Base-by-base conservation (phyloP, 1,140 invertebrate genomes). In the Aradophagus sp. region DNA sequence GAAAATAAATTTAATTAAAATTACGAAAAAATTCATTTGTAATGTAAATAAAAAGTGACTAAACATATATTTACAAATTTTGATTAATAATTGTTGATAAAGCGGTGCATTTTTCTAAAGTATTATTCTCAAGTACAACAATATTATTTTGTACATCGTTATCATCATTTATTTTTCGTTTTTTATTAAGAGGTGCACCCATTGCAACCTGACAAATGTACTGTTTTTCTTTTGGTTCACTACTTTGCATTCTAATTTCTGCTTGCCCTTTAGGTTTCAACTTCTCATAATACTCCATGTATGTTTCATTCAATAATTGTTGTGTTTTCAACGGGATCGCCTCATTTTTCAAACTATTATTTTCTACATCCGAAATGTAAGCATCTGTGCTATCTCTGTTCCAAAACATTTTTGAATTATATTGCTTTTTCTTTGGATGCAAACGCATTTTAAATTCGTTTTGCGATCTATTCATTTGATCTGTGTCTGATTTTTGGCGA, bases 261-360 rank as follows among this genome's bases (percentile, higher is more conserved):
- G 2, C 14, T 29, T 29, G 12, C 0, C 4, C 4, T 48, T 26
- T 41, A 1, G 10, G 20, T 20, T 55, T 76, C 16, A 80, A 69
- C 58, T 74, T 80, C n/a, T 77, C 77, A 12, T 80, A 83, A 69
- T 80, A 82, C 1, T 82, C 73, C 55, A 79, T 77, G 41, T 83
- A 83, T 68, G 67, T 82, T 48, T 80, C 77, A 29, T 69, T 82
- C 7, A 83, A 44, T 5, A 80, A 39, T 38, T 63, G 50, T 52
- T 77, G 78, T 1, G 81, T 82, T 45, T 82, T 79, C 1, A 71
- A 17, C 0, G 80, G 55, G 20, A 83, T 76, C 2, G n/a, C 6
- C 6, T 61, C 35, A 11, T 39, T 32, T 11, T 50, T 31, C 2
- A 23, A 8, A 27, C 27, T 44, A 0, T 42, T n/a, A 26, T 5